A percentile compares a stretch with the other conserved stretches of the same genome.
These are phyloP conservation scores for Hermodice carunculata DNA, from an alignment of 2,888 invertebrate species.

Conservation along the genomic window DNA sequence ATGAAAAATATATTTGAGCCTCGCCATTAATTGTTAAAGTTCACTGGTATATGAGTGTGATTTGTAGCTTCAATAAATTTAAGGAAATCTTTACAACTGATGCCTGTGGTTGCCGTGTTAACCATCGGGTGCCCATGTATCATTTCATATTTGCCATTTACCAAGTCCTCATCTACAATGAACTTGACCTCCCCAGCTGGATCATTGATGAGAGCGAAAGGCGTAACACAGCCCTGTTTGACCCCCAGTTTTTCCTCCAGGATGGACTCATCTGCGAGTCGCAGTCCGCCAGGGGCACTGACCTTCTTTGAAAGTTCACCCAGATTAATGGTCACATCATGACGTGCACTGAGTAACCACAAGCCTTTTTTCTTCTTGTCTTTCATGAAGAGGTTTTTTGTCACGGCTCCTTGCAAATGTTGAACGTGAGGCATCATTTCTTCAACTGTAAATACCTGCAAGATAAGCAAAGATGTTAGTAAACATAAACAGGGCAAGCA, in stretches of 20 bases:
- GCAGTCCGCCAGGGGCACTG: constrained; percentile 59
- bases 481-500: no score
- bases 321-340: constrained; percentile 62
- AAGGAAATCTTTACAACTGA: constrained; percentile 29
- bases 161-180: constrained; percentile 52
- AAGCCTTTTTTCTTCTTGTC: constrained; percentile 67
- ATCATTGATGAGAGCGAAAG: constrained; percentile 68
- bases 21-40: no score
- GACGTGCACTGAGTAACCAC: constrained; percentile 64
- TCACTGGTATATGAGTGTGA: constrained; percentile 26
- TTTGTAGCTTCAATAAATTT: constrained; percentile 33
- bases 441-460: constrained; percentile 68
- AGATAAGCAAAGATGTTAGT: no score
- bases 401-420: constrained; percentile 57
- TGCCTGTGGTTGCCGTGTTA: constrained; percentile 54
- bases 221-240: constrained; percentile 65
- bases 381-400: constrained; percentile 67
- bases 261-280: constrained; percentile 64
- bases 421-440: constrained; percentile 59
- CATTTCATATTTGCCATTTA: constrained; percentile 47
- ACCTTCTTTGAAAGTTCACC: constrained; percentile 61
- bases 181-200: constrained; percentile 55
- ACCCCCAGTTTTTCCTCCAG: constrained; percentile 64
- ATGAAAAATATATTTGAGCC: no score
- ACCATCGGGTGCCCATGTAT: constrained; percentile 66